A percentile compares a stretch with the other conserved stretches of the same genome.
Conservation (phyloP, 2,888 invertebrate genomes). For the Drosophila histrio region DNA sequence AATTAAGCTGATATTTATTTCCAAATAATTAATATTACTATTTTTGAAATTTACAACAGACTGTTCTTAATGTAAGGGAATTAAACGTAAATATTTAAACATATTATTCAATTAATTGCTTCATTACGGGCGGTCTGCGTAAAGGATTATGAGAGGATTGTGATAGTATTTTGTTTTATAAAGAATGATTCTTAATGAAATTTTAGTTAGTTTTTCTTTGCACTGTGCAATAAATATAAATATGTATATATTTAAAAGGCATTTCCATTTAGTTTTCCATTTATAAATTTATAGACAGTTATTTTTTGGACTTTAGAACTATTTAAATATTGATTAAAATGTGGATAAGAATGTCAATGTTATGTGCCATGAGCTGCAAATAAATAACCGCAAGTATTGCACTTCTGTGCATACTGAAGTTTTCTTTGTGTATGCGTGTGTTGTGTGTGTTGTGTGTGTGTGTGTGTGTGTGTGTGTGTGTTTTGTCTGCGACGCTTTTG, state of each 20-base stretch:
- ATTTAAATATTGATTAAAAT: slow-evolving; percentile 51
- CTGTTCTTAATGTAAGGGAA: slow-evolving; percentile 4
- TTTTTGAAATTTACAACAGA: slow-evolving; percentile 21
- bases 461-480: slow-evolving; percentile 9
- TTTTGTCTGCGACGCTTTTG: slow-evolving; percentile 54
- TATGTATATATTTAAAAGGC: no score
- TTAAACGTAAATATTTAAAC: slow-evolving; percentile 36
- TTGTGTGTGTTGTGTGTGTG: not conserved
- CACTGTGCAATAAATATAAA: not conserved
- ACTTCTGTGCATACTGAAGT: slow-evolving; percentile 17
- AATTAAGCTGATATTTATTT: slow-evolving; percentile 33
- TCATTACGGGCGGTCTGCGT: not conserved
- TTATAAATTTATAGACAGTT: not conserved
- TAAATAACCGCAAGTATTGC: slow-evolving; percentile 53
- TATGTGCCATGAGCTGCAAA: slow-evolving; percentile 29
- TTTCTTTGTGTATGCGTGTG: not conserved
- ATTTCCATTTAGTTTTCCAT: not conserved
- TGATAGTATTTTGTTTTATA: not conserved
- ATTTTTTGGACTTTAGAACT: not conserved
- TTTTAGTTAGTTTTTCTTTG: not conserved
- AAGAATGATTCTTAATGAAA: not conserved
- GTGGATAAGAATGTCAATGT: slow-evolving; percentile 36
- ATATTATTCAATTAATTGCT: slow-evolving; percentile 39
- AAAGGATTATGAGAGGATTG: not conserved
- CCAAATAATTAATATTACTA: slow-evolving; percentile 37